A percentile compares a stretch with the other conserved stretches of the same genome.
These are phyloP conservation scores for Micromesistius poutassou DNA, from an alignment of 2,797 vertebrate genomes.

Conservation along the genomic window DNA sequence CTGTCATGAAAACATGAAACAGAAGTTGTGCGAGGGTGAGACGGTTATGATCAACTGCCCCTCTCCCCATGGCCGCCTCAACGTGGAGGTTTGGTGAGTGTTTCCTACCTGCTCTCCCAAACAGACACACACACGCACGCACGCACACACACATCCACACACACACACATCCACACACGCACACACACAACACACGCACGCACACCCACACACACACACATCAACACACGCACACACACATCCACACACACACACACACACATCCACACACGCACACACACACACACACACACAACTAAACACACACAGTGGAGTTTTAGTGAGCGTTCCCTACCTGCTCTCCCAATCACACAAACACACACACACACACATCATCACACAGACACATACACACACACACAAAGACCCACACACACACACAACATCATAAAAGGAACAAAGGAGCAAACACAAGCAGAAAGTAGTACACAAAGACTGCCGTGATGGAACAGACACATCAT, in stretches of 20 bases:
- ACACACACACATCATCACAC: conserved; percentile 9
- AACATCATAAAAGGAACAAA: neutral
- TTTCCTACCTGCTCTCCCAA: neutral
- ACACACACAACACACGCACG: too few species aligned
- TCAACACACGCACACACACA: neutral
- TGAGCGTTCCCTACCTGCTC: too few species aligned
- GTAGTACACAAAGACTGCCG: neutral
- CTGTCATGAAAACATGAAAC: neutral
- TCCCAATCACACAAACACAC: conserved; percentile 2
- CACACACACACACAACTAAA: too few species aligned
- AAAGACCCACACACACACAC: neutral
- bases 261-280: too few species aligned
- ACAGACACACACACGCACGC: conserved; percentile 6
- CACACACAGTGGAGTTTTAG: neutral
- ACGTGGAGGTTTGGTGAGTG: neutral
- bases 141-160: conserved; percentile 9
- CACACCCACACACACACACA: neutral
- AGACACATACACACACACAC: neutral
- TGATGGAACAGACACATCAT: too few species aligned
- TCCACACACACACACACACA: too few species aligned
- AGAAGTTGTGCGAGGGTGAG: conserved; percentile 27
- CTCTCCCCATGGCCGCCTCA: neutral
- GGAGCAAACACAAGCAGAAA: neutral
- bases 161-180: neutral
- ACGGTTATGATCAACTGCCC: conserved; percentile 34